Conservation (phyloP, 2,797 vertebrate genomes). For the Pelodytes ibericus region DNA sequence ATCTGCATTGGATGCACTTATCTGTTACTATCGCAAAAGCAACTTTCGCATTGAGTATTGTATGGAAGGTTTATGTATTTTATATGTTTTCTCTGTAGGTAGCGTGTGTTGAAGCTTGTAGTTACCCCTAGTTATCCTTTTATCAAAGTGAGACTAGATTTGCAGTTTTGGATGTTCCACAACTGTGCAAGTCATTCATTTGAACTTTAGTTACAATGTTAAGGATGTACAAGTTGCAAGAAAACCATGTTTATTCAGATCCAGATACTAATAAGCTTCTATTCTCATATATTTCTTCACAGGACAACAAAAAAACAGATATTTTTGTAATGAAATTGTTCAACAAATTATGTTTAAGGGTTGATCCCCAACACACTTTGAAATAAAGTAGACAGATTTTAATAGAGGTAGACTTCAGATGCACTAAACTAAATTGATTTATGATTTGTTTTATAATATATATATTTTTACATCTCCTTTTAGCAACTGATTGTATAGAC, state of each 20-base stretch:
- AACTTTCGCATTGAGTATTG: slow-evolving; percentile 15
- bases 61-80: slow-evolving; percentile 9
- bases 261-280: neutral
- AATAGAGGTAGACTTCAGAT: slow-evolving; percentile 54
- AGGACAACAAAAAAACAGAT: slow-evolving; percentile 10
- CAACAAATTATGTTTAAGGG: too few species aligned
- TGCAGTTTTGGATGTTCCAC: slow-evolving; percentile 22
- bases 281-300: slow-evolving; percentile 15
- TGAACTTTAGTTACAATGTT: neutral
- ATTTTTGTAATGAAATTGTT: slow-evolving; percentile 43
- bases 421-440: slow-evolving; percentile 16
- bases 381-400: slow-evolving; percentile 57
- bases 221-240: neutral
- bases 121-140: slow-evolving; percentile 16
- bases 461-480: slow-evolving; percentile 33
- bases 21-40: slow-evolving; percentile 13
- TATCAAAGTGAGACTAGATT: slow-evolving; percentile 4
- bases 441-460: slow-evolving; percentile 5
- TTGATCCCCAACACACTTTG: slow-evolving; percentile 26
- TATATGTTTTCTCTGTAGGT: slow-evolving; percentile 17
- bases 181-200: slow-evolving; percentile 7
- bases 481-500: slow-evolving; percentile 55
- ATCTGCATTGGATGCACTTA: slow-evolving; percentile 10
- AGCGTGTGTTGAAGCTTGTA: slow-evolving; percentile 17
- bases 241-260: neutral